These are phyloP conservation scores for Frankliniella intonsa DNA, from an alignment of 2,888 invertebrate species.

Conservation along the genomic window DNA sequence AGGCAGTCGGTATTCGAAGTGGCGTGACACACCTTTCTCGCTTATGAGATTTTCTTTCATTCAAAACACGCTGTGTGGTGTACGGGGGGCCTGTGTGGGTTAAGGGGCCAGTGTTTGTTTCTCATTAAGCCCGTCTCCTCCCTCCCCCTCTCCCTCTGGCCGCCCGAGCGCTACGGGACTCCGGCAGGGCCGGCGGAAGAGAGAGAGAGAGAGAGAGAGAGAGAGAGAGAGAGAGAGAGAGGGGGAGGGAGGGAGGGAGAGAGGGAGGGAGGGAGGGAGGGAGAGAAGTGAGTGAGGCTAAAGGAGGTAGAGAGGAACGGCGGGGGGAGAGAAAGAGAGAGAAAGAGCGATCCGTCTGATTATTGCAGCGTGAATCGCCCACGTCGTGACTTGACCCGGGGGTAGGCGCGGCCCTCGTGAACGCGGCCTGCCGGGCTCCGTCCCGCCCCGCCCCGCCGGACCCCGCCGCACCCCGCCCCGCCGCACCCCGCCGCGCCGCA, in stretches of 20 bases:
- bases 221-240: too few relatives aligned
- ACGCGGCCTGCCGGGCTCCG: background rate
- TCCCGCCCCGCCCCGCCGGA: background rate
- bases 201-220: background rate
- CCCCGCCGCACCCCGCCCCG: background rate
- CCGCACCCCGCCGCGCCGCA: background rate
- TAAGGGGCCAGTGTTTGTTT: background rate
- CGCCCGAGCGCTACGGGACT: background rate
- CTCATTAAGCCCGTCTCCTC: background rate
- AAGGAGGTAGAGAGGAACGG: background rate
- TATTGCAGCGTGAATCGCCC: constrained; percentile 1
- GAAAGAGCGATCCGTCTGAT: background rate
- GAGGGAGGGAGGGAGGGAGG: background rate
- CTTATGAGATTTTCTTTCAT: too few relatives aligned
- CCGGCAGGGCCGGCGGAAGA: background rate
- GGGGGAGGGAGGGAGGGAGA: background rate
- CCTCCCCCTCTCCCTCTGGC: background rate
- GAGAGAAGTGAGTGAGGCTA: background rate
- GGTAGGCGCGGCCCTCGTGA: too few relatives aligned
- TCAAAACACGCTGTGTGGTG: background rate
- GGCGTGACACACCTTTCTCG: too few relatives aligned
- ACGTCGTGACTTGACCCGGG: too few relatives aligned
- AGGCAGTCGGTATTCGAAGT: too few relatives aligned
- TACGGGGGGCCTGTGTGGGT: background rate
- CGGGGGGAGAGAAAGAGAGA: background rate